phyloP scores from a whole-genome alignment of 2,113 vertebrate species.

The Grantiella picta region DNA sequence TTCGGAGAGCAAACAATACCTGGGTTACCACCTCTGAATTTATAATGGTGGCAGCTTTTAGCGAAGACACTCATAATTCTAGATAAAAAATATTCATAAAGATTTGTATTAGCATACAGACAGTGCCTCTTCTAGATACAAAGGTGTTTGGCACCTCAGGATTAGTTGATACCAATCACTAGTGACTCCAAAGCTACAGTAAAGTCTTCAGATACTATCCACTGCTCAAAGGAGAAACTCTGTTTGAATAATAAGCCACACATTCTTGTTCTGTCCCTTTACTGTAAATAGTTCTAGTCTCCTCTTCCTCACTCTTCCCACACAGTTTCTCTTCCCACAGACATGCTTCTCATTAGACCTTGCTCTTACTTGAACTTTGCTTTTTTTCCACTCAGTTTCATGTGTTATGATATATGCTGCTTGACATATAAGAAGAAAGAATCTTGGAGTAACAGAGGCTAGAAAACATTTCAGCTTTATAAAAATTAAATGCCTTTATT shows the following conservation, averaged over 20 bases:
- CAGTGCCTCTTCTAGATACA: background rate
- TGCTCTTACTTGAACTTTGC: background rate
- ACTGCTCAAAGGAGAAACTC: background rate
- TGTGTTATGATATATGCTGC: background rate
- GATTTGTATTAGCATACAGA: background rate
- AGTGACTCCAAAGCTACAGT: background rate
- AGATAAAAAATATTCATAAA: background rate
- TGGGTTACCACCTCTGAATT: background rate
- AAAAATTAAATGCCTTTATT: background rate
- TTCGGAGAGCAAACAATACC: background rate
- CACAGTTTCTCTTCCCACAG: background rate
- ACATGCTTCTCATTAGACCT: background rate
- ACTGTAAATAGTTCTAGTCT: background rate
- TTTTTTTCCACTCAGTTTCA: fast-evolving
- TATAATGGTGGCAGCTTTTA: background rate
- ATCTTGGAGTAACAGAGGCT: background rate
- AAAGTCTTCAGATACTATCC: background rate
- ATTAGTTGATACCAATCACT: background rate
- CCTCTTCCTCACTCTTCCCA: background rate
- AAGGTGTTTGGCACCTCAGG: background rate
- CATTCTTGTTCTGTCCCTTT: background rate
- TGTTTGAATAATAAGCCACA: background rate
- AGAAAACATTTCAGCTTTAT: background rate
- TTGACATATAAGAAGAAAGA: background rate
- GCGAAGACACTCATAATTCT: background rate